A percentile compares a stretch with the other conserved stretches of the same genome.
phyloP scores from a whole-genome alignment of 1,140 invertebrate genomes.

The Cecropterus lyciades region DNA sequence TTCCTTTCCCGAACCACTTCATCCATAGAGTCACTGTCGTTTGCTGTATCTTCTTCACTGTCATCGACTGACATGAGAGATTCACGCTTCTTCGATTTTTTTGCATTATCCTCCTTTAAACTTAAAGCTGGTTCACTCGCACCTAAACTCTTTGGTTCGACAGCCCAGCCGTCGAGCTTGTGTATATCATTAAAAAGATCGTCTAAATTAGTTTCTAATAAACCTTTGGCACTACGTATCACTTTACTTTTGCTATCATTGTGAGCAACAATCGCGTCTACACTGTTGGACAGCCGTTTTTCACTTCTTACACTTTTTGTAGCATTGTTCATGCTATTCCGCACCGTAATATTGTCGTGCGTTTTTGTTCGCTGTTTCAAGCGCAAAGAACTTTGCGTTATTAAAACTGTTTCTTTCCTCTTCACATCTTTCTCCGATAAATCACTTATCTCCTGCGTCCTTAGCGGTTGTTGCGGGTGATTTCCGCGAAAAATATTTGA shows the following conservation, averaged over 20 bases:
- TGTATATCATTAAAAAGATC: conserved; percentile 74
- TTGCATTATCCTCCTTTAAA: conserved; percentile 52
- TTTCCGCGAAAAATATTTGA: conserved; percentile 76
- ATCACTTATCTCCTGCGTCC: conserved; percentile 47
- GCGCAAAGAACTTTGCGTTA: conserved; percentile 66
- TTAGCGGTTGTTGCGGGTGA: conserved; percentile 61
- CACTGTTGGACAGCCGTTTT: conserved; percentile 70
- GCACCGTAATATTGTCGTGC: conserved; percentile 54
- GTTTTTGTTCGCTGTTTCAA: conserved; percentile 70
- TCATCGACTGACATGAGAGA: conserved; percentile 72
- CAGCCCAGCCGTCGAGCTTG: conserved; percentile 55
- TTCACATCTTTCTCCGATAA: conserved; percentile 50
- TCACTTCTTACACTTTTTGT: conserved; percentile 52
- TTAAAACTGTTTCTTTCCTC: conserved; percentile 52
- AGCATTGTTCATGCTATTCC: conserved; percentile 48
- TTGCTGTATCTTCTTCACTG: conserved; percentile 65
- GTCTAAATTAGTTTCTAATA: conserved; percentile 82
- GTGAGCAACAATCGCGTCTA: conserved; percentile 67
- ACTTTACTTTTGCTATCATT: conserved; percentile 73
- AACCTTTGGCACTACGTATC: conserved; percentile 83
- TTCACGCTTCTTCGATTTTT: conserved; percentile 54
- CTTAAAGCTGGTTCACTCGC: conserved; percentile 71
- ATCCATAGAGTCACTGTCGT: conserved; percentile 71
- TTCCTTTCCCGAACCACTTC: conserved; percentile 68
- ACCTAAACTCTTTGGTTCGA: conserved; percentile 72